Evolutionary conservation across 2,113 vertebrate species (phyloP).

Genomic region (Ptilonorhynchus violaceus): DNA sequence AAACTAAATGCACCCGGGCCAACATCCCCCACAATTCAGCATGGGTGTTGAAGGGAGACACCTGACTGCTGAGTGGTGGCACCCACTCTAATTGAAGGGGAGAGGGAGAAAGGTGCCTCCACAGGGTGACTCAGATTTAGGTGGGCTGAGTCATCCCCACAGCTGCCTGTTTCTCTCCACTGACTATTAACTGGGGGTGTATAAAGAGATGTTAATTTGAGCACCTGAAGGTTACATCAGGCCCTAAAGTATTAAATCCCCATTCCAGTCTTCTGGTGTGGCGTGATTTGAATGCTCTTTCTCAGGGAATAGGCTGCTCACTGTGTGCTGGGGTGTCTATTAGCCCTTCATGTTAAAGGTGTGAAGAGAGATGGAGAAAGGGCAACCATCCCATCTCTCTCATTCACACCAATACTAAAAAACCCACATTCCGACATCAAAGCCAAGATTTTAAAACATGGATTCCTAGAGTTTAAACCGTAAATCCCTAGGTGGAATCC

Average conservation of each 20-base stretch:
- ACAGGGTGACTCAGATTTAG: constrained; percentile 6
- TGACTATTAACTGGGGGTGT: not conserved
- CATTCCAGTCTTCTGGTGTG: not conserved
- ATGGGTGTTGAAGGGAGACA: not conserved
- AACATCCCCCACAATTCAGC: not conserved
- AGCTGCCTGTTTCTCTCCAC: not conserved
- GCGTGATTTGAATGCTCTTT: not conserved
- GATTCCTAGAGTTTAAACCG: not conserved
- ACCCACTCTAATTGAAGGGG: not conserved
- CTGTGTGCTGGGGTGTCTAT: not conserved
- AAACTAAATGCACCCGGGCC: not conserved
- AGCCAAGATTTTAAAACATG: not conserved
- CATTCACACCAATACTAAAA: not conserved
- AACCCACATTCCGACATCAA: rapidly evolving
- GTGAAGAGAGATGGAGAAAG: not conserved
- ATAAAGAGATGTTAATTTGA: not conserved
- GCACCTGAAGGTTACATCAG: not conserved
- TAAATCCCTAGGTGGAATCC: not conserved
- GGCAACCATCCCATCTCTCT: not conserved
- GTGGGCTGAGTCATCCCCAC: not conserved
- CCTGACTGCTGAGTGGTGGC: not conserved
- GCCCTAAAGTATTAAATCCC: not conserved
- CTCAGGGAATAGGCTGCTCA: not conserved
- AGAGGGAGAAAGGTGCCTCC: not conserved
- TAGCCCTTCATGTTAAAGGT: not conserved